phyloP scores from a whole-genome alignment of 2,113 vertebrate genomes.

The Rhynchomys soricoides region DNA sequence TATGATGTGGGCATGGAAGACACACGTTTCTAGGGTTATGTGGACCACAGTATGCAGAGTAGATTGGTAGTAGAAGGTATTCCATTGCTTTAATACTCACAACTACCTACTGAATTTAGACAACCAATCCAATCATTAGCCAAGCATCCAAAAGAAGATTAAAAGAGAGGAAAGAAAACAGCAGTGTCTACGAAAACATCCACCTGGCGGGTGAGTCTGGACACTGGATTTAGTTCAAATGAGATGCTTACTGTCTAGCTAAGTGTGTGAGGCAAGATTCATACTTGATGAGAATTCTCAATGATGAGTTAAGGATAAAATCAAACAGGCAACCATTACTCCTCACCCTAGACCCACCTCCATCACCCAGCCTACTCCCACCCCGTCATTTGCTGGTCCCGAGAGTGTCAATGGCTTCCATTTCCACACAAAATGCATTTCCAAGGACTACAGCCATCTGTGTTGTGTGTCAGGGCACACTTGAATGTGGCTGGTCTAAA shows the following conservation, averaged over 20 bases:
- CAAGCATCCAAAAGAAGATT: background rate
- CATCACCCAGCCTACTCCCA: too few species aligned
- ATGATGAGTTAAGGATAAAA: constrained; percentile 33
- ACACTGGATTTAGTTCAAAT: background rate
- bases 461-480: too few species aligned
- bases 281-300: background rate
- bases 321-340: background rate
- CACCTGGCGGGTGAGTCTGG: background rate
- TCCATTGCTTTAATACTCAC: background rate
- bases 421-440: background rate
- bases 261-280: background rate
- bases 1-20: background rate
- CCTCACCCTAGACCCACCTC: too few species aligned
- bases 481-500: background rate
- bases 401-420: background rate
- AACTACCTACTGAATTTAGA: background rate
- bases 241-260: background rate
- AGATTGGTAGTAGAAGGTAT: background rate
- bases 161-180: background rate
- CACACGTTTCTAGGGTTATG: background rate
- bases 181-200: background rate
- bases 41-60: background rate
- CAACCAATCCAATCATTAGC: background rate
- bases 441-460: accelerated
- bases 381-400: too few species aligned